A percentile compares a stretch with the other conserved stretches of the same genome.
Evolutionary conservation across 2,113 vertebrate genomes (phyloP).

Genomic region (Passer montanus): DNA sequence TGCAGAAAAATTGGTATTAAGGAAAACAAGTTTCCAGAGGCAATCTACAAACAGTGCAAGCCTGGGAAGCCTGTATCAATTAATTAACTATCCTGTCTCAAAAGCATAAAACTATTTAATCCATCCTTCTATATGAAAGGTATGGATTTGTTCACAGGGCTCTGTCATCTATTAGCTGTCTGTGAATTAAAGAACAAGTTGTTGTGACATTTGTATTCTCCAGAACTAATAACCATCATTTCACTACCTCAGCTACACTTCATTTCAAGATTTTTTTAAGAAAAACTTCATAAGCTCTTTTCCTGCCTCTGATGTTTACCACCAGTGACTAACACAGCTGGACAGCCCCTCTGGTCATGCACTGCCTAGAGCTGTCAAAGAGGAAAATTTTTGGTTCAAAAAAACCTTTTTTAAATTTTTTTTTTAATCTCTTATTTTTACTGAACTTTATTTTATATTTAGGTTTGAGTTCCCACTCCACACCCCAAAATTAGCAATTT

Average conservation of each 20-base stretch:
- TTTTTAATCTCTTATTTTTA: not conserved
- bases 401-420: not conserved
- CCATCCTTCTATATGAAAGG: not conserved
- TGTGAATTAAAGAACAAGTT: not conserved
- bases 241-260: not conserved
- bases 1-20: not conserved
- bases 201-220: not conserved
- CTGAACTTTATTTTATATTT: not conserved
- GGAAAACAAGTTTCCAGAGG: not conserved
- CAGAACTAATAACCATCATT: not conserved
- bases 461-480: not conserved
- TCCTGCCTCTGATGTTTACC: not conserved
- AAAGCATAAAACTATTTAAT: not conserved
- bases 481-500: not conserved
- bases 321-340: not conserved
- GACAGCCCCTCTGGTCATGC: not conserved
- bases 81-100: conserved; percentile 28
- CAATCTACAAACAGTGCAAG: not conserved
- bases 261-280: not conserved
- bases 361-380: not conserved
- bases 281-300: not conserved
- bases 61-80: not conserved
- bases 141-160: not conserved
- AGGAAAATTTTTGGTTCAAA: not conserved
- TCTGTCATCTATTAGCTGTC: not conserved